Conservation (phyloP, 2,888 invertebrate species). For the Orthosia gracilis region DNA sequence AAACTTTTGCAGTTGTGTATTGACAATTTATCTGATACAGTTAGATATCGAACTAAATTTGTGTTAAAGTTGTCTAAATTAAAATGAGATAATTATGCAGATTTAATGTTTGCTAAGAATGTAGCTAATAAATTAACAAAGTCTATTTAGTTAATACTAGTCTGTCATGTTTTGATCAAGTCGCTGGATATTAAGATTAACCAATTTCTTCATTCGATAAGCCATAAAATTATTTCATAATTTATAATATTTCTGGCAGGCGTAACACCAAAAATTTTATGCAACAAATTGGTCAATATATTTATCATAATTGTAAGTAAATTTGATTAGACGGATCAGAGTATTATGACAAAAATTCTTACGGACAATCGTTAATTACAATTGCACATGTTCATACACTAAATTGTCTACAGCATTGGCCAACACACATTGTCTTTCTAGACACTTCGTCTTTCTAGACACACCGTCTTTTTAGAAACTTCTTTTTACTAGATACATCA, state of each 20-base stretch:
- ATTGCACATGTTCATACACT: too few relatives aligned
- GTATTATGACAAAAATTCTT: too few relatives aligned
- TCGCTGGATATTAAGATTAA: neutral
- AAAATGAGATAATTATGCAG: constrained; percentile 26
- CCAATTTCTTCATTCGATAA: constrained; percentile 9
- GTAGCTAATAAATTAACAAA: constrained; percentile 24
- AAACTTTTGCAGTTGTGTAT: too few relatives aligned
- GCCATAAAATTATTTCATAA: neutral
- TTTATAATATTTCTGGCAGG: neutral
- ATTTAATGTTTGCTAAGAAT: constrained; percentile 24
- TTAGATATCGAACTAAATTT: constrained; percentile 4
- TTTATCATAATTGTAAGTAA: neutral
- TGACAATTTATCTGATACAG: neutral
- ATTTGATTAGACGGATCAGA: too few relatives aligned
- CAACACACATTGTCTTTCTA: too few relatives aligned
- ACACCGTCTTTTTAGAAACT: too few relatives aligned
- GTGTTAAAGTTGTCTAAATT: constrained; percentile 6
- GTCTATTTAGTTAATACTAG: constrained; percentile 27
- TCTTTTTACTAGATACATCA: too few relatives aligned
- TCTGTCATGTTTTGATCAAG: constrained; percentile 24
- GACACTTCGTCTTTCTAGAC: too few relatives aligned
- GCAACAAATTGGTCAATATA: neutral
- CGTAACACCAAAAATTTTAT: neutral
- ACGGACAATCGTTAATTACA: too few relatives aligned
- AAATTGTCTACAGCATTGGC: too few relatives aligned